Conservation (phyloP, 2,797 vertebrate genomes). For the Thaleichthys pacificus region DNA sequence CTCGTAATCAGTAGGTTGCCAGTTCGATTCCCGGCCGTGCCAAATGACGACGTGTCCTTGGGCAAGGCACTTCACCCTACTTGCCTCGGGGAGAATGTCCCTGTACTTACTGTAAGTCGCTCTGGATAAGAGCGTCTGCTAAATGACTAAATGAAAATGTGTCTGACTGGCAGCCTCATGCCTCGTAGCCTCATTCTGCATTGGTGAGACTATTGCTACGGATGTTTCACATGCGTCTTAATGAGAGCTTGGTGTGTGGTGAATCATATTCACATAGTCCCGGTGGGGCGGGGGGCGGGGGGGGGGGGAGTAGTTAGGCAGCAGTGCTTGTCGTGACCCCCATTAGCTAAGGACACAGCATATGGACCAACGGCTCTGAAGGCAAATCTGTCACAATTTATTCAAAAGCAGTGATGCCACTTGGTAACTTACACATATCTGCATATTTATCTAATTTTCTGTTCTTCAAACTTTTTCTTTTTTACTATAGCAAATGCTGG, state of each 20-base stretch:
- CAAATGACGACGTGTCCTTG: too few species aligned
- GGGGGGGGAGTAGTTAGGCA: background rate
- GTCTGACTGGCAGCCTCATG: background rate
- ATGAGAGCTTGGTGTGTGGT: background rate
- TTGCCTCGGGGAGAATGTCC: too few species aligned
- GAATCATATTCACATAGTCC: constrained; percentile 1
- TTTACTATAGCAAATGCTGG: too few species aligned
- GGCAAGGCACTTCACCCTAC: too few species aligned
- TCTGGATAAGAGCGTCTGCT: too few species aligned
- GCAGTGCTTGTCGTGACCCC: constrained; percentile 9
- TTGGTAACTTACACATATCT: background rate
- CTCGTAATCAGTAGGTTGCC: too few species aligned
- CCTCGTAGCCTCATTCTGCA: background rate
- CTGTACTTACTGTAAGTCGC: too few species aligned
- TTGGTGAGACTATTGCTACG: background rate
- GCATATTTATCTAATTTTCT: background rate
- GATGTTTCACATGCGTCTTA: constrained; percentile 3
- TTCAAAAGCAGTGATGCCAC: background rate
- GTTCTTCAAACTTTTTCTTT: background rate
- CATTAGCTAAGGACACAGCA: constrained; percentile 9
- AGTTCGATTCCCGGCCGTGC: too few species aligned
- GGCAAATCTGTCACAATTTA: background rate
- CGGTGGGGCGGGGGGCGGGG: background rate
- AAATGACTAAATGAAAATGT: too few species aligned
- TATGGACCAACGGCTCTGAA: constrained; percentile 1